Percentiles rank a stretch among this genome's conserved stretches.
These are phyloP conservation scores for Rhodinocichla rosea DNA, from an alignment of 2,113 vertebrate species.

Conservation along the genomic window DNA sequence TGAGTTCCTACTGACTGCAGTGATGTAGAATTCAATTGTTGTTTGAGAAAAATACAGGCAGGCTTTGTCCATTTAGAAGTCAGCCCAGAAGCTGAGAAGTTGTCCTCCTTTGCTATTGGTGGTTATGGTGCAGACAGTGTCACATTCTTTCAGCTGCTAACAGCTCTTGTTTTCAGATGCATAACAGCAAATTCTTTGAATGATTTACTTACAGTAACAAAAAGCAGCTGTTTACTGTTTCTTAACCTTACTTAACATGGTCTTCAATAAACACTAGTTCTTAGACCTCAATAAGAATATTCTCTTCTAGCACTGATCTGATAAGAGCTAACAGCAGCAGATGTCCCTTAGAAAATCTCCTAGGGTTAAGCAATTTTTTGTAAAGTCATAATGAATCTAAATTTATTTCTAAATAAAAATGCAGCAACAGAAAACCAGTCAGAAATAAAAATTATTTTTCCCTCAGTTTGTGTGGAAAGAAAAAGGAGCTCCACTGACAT, in stretches of 20 bases:
- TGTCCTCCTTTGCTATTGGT: background rate
- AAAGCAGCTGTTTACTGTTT: background rate
- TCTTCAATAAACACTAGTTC: background rate
- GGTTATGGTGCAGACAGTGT: background rate
- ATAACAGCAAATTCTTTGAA: background rate
- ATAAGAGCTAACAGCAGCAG: background rate
- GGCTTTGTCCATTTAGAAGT: background rate
- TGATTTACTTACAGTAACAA: background rate
- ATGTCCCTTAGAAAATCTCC: background rate
- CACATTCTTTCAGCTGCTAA: conserved; percentile 5
- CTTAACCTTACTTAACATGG: background rate
- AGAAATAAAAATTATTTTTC: background rate
- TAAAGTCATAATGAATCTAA: background rate
- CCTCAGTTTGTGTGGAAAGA: background rate
- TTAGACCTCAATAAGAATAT: background rate
- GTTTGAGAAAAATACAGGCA: background rate
- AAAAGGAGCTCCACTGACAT: background rate
- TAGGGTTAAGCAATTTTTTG: background rate
- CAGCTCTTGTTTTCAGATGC: background rate
- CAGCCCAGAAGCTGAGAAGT: background rate
- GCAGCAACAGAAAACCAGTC: background rate
- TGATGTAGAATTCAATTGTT: background rate
- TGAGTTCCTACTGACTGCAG: background rate
- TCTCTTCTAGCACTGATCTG: background rate
- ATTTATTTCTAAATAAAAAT: background rate